Percentiles rank a stretch among this genome's conserved stretches.
These are phyloP conservation scores for Drosophila murphyi DNA, from an alignment of 1,140 invertebrate species.

Conservation along the genomic window DNA sequence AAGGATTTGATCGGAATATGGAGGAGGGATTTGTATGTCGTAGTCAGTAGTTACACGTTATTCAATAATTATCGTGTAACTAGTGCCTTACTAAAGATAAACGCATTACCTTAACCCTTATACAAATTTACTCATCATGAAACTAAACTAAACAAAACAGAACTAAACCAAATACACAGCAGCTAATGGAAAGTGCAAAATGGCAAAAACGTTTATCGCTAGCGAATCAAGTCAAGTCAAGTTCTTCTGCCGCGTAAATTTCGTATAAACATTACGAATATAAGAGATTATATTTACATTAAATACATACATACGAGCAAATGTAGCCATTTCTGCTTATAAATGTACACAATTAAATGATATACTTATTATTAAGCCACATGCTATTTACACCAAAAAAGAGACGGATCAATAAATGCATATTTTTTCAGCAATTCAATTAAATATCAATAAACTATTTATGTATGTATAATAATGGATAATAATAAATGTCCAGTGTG, in stretches of 20 bases:
- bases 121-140: constrained; percentile 77
- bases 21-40: constrained; percentile 53
- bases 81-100: constrained; percentile 85
- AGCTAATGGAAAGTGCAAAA: constrained; percentile 36
- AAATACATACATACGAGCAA: constrained; percentile 23
- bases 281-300: constrained; percentile 56
- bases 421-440: constrained; percentile 73
- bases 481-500: constrained; percentile 42
- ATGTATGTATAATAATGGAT: constrained; percentile 19
- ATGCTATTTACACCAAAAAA: constrained; percentile 76
- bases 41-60: constrained; percentile 84
- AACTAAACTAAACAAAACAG: constrained; percentile 29
- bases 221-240: constrained; percentile 32
- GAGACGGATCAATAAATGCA: constrained; percentile 42
- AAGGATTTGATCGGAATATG: constrained; percentile 51
- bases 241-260: constrained; percentile 13
- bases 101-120: constrained; percentile 83
- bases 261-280: constrained; percentile 28
- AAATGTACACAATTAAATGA: constrained; percentile 51
- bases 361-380: constrained; percentile 55
- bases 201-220: constrained; percentile 21
- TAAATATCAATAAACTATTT: constrained; percentile 50
- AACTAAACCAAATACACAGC: constrained; percentile 19
- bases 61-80: constrained; percentile 66
- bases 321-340: constrained; percentile 51